phyloP scores from a whole-genome alignment of 2,797 vertebrate genomes.

The Fratercula arctica region DNA sequence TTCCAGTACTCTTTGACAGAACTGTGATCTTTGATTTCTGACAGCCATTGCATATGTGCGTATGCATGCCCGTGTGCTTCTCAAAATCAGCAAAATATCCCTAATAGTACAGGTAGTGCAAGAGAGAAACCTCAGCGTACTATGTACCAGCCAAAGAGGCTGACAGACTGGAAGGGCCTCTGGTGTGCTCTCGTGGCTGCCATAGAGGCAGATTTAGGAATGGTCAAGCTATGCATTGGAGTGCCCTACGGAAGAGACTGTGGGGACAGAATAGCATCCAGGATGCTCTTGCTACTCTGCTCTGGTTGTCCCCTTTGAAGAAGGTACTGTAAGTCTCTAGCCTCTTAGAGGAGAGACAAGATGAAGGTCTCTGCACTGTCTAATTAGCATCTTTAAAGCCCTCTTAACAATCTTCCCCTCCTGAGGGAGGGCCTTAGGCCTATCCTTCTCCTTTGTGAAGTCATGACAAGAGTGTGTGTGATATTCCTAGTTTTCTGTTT shows the following conservation, averaged over 20 bases:
- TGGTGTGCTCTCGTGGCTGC: neutral
- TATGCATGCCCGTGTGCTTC: neutral
- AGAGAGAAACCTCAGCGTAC: neutral
- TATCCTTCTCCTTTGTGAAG: neutral
- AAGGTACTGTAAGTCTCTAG: neutral
- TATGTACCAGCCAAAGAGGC: too few species aligned
- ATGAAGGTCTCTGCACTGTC: neutral
- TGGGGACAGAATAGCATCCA: neutral
- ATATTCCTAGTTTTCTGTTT: neutral
- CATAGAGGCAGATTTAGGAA: neutral
- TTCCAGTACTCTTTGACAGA: neutral
- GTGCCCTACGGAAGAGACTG: neutral
- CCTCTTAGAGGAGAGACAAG: neutral
- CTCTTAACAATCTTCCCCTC: neutral
- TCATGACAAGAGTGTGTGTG: too few species aligned
- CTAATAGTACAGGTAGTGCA: fast-evolving
- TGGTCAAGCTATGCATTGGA: neutral
- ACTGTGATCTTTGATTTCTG: neutral
- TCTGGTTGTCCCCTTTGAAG: neutral
- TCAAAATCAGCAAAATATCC: neutral
- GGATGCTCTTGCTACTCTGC: neutral
- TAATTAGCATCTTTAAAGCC: neutral
- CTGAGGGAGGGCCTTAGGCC: neutral
- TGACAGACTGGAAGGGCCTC: neutral
- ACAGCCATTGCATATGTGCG: neutral